A percentile compares a stretch with the other conserved stretches of the same genome.
Conservation (phyloP, 92 coral and sea anemone genomes). For the Umimayanthus chanpuru region DNA sequence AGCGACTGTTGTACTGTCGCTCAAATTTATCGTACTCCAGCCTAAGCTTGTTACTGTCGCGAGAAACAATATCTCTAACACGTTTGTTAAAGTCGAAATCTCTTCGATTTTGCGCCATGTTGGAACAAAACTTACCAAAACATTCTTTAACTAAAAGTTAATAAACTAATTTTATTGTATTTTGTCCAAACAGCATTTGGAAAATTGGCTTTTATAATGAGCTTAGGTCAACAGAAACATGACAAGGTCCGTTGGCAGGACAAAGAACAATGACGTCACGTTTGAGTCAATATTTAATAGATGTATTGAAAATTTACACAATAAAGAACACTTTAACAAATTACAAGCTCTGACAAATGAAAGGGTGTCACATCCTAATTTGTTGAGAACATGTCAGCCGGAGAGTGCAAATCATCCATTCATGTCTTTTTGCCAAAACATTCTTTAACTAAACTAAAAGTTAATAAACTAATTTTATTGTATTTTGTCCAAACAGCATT, state of each 20-base stretch:
- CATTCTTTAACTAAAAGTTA: background rate
- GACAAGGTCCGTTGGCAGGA: background rate
- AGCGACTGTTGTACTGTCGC: constrained; percentile 70
- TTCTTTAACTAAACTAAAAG: background rate
- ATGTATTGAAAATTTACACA: background rate
- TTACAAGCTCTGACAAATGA: background rate
- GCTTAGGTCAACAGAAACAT: constrained; percentile 10
- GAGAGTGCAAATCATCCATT: background rate
- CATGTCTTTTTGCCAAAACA: too few species aligned
- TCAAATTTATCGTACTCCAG: constrained; percentile 69
- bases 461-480: constrained; percentile 14
- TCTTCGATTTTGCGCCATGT: constrained; percentile 61
- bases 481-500: background rate
- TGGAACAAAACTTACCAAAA: background rate
- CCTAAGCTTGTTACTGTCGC: constrained; percentile 64
- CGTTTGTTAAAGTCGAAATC: constrained; percentile 77
- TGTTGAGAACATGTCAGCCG: background rate
- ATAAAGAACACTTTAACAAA: background rate
- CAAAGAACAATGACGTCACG: background rate
- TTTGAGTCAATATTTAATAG: background rate
- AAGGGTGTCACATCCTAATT: background rate
- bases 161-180: constrained; percentile 17
- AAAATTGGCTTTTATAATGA: background rate
- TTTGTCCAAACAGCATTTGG: background rate
- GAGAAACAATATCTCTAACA: constrained; percentile 75